phyloP scores from a whole-genome alignment of 1,140 invertebrate genomes.

The Cotesia chilonis region DNA sequence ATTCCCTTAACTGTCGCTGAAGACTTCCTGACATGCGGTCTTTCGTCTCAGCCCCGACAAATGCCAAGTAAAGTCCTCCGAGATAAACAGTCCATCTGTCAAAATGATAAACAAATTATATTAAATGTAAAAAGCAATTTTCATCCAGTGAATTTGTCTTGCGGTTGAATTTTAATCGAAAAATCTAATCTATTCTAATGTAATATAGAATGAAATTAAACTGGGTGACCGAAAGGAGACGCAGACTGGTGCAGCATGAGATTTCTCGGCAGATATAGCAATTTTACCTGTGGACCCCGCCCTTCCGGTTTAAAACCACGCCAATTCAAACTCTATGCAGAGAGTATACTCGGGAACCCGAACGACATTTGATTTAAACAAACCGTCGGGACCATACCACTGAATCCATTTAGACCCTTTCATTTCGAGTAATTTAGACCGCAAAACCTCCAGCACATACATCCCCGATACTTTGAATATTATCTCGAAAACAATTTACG shows the following conservation, averaged over 20 bases:
- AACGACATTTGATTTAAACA: slow-evolving; percentile 59
- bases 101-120: slow-evolving; percentile 2
- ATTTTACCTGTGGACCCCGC: background rate
- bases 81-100: slow-evolving; percentile 36
- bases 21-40: slow-evolving; percentile 42
- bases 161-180: background rate
- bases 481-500: slow-evolving; percentile 29
- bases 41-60: slow-evolving; percentile 31
- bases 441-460: slow-evolving; percentile 9
- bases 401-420: slow-evolving; percentile 34
- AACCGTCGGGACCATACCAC: slow-evolving; percentile 43
- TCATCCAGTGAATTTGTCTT: background rate
- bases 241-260: too few species aligned
- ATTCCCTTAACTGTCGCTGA: slow-evolving; percentile 44
- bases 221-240: too few species aligned
- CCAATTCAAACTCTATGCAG: background rate
- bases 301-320: background rate
- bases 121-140: background rate
- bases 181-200: too few species aligned
- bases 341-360: slow-evolving; percentile 17
- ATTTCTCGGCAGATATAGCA: background rate
- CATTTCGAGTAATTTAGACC: slow-evolving; percentile 3
- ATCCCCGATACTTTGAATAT: slow-evolving; percentile 14
- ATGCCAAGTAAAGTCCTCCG: slow-evolving; percentile 27
- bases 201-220: too few species aligned